Evolutionary conservation across 1,140 invertebrate genomes (phyloP), one percentile per base, ranked within the genome.

Genomic region (Magallana gigas): DNA sequence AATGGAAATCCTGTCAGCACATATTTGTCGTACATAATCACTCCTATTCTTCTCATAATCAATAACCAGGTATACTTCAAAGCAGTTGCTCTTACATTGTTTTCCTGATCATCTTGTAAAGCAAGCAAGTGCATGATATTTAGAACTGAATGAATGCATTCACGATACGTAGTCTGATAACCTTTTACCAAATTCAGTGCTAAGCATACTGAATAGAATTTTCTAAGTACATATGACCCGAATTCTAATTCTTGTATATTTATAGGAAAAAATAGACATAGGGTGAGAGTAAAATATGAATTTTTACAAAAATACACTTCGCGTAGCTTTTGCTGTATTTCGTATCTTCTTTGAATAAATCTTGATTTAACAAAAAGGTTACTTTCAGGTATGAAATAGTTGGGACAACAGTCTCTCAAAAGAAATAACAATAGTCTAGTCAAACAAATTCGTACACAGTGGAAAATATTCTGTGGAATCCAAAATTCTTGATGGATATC

Each of bases 341-440:
- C n/a, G 0, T 8, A 0, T n/a, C 18, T 64, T 64, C 4, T 64
- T 0, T 14, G 1, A 1, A 64, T 2, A 0, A 64, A 0, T 16
- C 62, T n/a, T 16, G 11, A 14, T 18, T 64, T 64, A 0, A 14
- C 1, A 3, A 64, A 64, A 1, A 64, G 62, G 16, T 64, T 64
- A n/a, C 18, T 2, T 64, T 64, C n/a, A n/a, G 14, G 62, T 7
- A 64, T n/a, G 7, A 11, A 64, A n/a, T 64, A 64, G 7, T 23
- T 64, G 0, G 62, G 62, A 1, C 62, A 64, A 1, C 2, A 1
- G 7, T n/a, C 62, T 64, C 18, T 64, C 0, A 8, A 0, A 1
- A 64, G 14, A 64, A 64, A 64, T 64, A 64, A 64, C 18, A 64
- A n/a, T n/a, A 64, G 62, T 16, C 62, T 14, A n/a, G 62, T 64